These are phyloP conservation scores for Paramormyrops kingsleyae DNA, from an alignment of 2,113 vertebrate species.

Conservation along the genomic window DNA sequence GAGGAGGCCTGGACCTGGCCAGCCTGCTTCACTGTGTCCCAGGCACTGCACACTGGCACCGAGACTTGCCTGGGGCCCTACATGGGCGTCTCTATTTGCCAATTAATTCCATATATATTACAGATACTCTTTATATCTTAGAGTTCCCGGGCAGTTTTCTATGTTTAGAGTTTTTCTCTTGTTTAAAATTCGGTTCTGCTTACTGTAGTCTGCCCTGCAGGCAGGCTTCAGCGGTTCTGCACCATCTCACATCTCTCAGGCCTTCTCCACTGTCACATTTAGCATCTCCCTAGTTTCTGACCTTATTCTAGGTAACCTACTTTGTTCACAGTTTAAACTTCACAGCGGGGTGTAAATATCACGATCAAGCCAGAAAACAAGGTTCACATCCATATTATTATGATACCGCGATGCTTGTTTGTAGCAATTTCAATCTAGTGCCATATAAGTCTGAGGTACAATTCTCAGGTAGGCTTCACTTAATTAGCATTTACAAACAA, in stretches of 20 bases:
- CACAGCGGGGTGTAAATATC: neutral
- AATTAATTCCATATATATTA: neutral
- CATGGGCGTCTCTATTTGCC: neutral
- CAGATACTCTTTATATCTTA: neutral
- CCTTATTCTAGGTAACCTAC: conserved; percentile 1
- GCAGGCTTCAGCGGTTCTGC: neutral
- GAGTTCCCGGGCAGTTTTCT: neutral
- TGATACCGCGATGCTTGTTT: neutral
- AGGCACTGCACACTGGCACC: neutral
- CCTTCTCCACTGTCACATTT: conserved; percentile 1
- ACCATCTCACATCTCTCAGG: neutral
- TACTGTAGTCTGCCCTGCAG: neutral
- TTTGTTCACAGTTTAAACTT: neutral
- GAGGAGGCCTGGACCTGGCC: neutral
- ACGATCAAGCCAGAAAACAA: neutral
- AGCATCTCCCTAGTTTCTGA: neutral
- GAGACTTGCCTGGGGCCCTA: neutral
- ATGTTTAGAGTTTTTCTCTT: neutral
- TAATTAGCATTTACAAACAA: neutral
- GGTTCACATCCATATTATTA: neutral
- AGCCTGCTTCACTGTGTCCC: neutral
- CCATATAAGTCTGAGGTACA: neutral
- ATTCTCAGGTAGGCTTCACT: neutral
- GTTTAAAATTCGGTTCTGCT: neutral
- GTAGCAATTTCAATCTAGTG: neutral